Percentiles rank a stretch among this genome's conserved stretches.
phyloP scores from a whole-genome alignment of 2,888 invertebrate species.

The Latrodectus hesperus region DNA sequence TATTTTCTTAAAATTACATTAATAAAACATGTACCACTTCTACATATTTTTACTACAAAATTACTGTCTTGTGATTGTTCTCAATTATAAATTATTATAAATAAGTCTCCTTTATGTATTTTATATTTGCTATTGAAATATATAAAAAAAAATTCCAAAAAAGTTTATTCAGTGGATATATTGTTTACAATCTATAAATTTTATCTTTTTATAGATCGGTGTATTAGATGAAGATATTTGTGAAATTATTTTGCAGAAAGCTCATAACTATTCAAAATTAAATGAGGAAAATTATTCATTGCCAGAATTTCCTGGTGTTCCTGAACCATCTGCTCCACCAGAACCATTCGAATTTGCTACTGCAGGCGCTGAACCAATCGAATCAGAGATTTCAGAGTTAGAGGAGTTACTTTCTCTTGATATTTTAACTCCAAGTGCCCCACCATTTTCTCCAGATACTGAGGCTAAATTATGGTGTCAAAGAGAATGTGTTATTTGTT shows the following conservation, averaged over 20 bases:
- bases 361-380: neutral
- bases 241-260: slow-evolving; percentile 44
- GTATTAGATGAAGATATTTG: slow-evolving; percentile 51
- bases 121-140: too few species aligned
- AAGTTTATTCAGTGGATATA: too few species aligned
- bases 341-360: slow-evolving; percentile 67
- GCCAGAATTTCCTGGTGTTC: slow-evolving; percentile 25
- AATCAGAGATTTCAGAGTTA: neutral
- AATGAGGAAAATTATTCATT: slow-evolving; percentile 16
- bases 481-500: slow-evolving; percentile 88
- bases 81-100: too few species aligned
- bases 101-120: too few species aligned
- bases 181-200: neutral
- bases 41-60: too few species aligned
- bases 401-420: neutral
- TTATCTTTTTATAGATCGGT: slow-evolving; percentile 42
- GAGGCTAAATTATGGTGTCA: slow-evolving; percentile 67
- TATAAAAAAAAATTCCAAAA: too few species aligned
- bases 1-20: too few species aligned
- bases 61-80: too few species aligned
- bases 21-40: too few species aligned
- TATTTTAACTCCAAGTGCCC: slow-evolving; percentile 40
- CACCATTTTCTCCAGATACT: slow-evolving; percentile 46
- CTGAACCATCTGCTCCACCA: slow-evolving; percentile 15
- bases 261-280: slow-evolving; percentile 14